These are phyloP conservation scores for Ceratina calcarata DNA, from an alignment of 1,140 invertebrate genomes.

Conservation along the genomic window DNA sequence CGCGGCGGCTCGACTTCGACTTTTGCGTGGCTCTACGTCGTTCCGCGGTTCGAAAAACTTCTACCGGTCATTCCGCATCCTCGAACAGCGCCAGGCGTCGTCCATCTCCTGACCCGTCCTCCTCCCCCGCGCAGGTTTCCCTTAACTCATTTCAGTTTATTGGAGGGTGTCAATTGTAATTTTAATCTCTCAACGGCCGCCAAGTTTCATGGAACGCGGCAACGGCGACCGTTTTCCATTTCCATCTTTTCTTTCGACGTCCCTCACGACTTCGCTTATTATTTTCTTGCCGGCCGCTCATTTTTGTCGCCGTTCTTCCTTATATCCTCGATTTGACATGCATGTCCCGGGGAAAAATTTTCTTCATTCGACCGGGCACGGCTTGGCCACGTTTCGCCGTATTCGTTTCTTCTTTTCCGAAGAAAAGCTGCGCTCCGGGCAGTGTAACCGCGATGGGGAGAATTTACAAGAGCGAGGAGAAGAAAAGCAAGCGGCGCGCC, in stretches of 20 bases:
- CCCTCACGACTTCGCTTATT: no score
- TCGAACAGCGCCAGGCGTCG: slow-evolving; percentile 23
- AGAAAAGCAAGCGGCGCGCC: slow-evolving; percentile 26
- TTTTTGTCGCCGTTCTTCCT: no score
- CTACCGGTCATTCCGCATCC: neutral
- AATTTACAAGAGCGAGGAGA: slow-evolving; percentile 40
- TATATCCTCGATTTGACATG: no score
- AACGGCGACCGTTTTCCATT: no score
- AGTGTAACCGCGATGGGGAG: slow-evolving; percentile 5
- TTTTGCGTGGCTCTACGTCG: slow-evolving; percentile 49
- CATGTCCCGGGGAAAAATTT: no score
- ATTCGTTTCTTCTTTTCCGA: neutral
- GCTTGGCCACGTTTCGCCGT: neutral
- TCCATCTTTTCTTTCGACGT: no score
- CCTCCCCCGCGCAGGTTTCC: no score
- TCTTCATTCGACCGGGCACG: neutral
- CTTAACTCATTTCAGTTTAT: no score
- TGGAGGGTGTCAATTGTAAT: no score
- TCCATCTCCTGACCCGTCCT: neutral
- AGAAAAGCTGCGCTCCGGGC: neutral
- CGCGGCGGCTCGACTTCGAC: slow-evolving; percentile 34
- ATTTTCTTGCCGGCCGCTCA: no score
- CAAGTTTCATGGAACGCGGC: no score
- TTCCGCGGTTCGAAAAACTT: slow-evolving; percentile 26
- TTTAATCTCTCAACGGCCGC: no score